Base-by-base conservation (phyloP, 2,797 vertebrate species). In the Sparidentex hasta region DNA sequence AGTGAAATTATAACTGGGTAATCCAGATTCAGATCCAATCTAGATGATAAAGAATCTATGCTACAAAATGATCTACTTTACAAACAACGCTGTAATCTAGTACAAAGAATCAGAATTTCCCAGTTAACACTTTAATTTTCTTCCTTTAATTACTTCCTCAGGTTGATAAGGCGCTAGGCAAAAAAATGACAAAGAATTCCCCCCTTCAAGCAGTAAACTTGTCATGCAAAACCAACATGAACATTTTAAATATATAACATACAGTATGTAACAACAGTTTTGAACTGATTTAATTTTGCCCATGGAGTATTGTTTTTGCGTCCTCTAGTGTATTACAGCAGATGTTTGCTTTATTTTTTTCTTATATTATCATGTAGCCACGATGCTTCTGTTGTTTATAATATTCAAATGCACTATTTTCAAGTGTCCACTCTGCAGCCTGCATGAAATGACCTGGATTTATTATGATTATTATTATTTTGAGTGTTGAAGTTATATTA, bases 361-460 rank as follows among this genome's bases (percentile, higher is more conserved):
- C 51, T 56, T 80, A 25, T 80, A 70, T 82, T 75, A 58, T 71
- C 74, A 85, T 83, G 54, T 88, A 90, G 74, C 73, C 88, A 89
- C 57, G 18, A 77, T 79, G 78, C 76, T 91, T 92, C 62, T 89
- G 82, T 87, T 90, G 78, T 89, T 87, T 72, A 83, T 86, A 71
- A 82, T 90, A 86, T 76, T 83, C 77, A 89, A 85, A 87, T 88
- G 79, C 87, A 89, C 87, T 87, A 82, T 90, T 84, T 76, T 89
- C 70, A 82, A 65, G 29, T 86, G 81, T 93, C 82, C 84, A 76
- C 77, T 85, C 74, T 81, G 74, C 88, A 82, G 70, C 78, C 78
- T 93, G 88, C 88, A 93, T 91, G 91, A 80, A 84, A 78, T 86
- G 33, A 86, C 78, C 82, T 83, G 70, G 58, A 75, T 88, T 89